A percentile compares a stretch with the other conserved stretches of the same genome.
Evolutionary conservation across 2,797 vertebrate species (phyloP).

Genomic region (Chloroceryle amazona): DNA sequence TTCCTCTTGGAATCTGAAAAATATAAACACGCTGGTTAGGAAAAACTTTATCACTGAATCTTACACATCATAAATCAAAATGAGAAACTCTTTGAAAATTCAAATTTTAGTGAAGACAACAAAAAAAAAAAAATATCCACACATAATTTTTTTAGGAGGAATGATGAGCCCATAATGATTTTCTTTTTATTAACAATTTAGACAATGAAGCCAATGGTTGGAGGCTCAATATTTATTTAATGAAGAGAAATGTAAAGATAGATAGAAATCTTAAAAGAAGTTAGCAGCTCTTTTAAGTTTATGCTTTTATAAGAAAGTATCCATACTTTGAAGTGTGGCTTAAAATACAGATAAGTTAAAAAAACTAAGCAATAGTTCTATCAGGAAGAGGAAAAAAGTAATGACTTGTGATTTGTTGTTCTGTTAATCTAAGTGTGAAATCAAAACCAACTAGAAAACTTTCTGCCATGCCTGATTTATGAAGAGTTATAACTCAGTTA

Average conservation of each 20-base stretch:
- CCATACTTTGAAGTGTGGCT: neutral
- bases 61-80: slow-evolving; percentile 36
- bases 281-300: neutral
- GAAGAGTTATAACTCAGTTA: neutral
- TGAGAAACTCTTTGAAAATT: slow-evolving; percentile 49
- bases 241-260: slow-evolving; percentile 10
- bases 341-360: neutral
- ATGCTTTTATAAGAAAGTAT: slow-evolving; percentile 24
- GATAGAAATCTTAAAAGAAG: neutral
- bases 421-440: neutral
- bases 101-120: neutral
- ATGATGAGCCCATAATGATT: neutral
- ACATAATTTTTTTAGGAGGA: neutral
- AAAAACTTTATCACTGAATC: neutral
- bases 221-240: neutral
- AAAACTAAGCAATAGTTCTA: neutral
- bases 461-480: neutral
- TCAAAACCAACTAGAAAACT: neutral
- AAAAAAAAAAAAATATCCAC: neutral
- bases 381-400: neutral
- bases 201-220: neutral
- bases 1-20: neutral
- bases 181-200: neutral
- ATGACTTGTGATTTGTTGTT: neutral
- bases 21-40: neutral